phyloP scores from a whole-genome alignment of 2,888 invertebrate species.

The Achlya flavicornis region DNA sequence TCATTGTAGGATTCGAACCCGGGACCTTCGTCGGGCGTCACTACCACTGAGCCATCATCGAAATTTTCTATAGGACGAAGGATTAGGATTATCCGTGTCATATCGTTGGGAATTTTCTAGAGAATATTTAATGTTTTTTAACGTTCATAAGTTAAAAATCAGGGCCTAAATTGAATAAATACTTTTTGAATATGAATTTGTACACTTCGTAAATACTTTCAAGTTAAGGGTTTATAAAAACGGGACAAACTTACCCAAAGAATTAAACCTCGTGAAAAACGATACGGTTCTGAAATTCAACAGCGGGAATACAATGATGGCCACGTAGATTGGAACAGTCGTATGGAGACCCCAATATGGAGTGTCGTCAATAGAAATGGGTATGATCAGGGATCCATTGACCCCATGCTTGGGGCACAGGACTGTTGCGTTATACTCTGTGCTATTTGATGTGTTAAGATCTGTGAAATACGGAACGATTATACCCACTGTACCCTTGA shows the following conservation, averaged over 20 bases:
- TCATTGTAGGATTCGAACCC: no score
- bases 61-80: no score
- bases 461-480: slow-evolving; percentile 45
- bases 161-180: no score
- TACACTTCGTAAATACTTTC: no score
- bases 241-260: slow-evolving; percentile 86
- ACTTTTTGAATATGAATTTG: no score
- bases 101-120: no score
- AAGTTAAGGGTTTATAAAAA: neutral
- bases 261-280: slow-evolving; percentile 96
- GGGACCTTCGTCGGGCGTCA: no score
- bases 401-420: slow-evolving; percentile 71
- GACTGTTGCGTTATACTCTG: slow-evolving; percentile 55
- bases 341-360: slow-evolving; percentile 88
- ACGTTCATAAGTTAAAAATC: no score
- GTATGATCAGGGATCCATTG: slow-evolving; percentile 50
- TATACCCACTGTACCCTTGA: neutral
- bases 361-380: slow-evolving; percentile 57
- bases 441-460: slow-evolving; percentile 46
- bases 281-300: slow-evolving; percentile 93
- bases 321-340: slow-evolving; percentile 92
- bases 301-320: slow-evolving; percentile 90
- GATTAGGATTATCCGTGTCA: no score
- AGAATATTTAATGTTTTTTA: no score
- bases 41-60: no score